A percentile compares a stretch with the other conserved stretches of the same genome.
Conservation (phyloP, 2,797 vertebrate species). For the Nasua narica region DNA sequence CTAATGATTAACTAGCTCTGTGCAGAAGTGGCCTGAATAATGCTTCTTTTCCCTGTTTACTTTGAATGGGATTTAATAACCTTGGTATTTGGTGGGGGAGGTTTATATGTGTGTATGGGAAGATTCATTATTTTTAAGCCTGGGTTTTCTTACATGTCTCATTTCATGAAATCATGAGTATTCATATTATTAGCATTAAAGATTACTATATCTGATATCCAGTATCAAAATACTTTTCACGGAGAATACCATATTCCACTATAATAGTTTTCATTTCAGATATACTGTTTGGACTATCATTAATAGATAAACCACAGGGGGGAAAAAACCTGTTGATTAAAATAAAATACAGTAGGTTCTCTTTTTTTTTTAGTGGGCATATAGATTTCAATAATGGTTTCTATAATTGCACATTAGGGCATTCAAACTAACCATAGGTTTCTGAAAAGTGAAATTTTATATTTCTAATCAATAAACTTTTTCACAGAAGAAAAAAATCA, state of each 20-base stretch:
- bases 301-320: neutral
- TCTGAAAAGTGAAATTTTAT: slow-evolving; percentile 25
- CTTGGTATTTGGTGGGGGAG: neutral
- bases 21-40: slow-evolving; percentile 10
- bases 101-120: neutral
- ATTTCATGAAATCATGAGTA: slow-evolving; percentile 41
- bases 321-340: slow-evolving; percentile 66
- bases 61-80: slow-evolving; percentile 16
- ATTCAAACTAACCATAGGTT: slow-evolving; percentile 6
- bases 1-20: slow-evolving; percentile 21
- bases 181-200: slow-evolving; percentile 19
- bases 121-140: slow-evolving; percentile 13
- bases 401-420: neutral
- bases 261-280: slow-evolving; percentile 30
- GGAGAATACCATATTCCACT: slow-evolving; percentile 8
- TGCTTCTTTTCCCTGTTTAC: neutral
- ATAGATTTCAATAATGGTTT: slow-evolving; percentile 28
- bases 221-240: slow-evolving; percentile 9
- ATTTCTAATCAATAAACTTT: neutral
- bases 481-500: slow-evolving; percentile 36
- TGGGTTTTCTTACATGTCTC: neutral
- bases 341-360: slow-evolving; percentile 28
- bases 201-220: neutral
- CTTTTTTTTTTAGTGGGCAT: neutral
- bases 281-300: slow-evolving; percentile 32